Base-by-base conservation (phyloP, 2,888 invertebrate genomes). In the Melipona bicolor region DNA sequence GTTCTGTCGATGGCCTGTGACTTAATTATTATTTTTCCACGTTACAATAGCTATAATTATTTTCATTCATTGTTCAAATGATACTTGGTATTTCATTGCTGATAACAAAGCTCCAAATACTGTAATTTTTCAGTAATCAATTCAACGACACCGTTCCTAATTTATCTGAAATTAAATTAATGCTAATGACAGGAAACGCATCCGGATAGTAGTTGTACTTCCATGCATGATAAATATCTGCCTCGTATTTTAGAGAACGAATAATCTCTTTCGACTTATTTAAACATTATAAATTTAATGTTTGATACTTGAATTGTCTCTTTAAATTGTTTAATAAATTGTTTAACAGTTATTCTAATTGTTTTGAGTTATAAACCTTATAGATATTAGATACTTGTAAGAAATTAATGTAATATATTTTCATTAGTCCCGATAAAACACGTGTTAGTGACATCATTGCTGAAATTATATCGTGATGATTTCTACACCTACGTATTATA, bases 121-220 rank as follows among this genome's bases (percentile, higher is more conserved):
- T 50, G 27, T 13, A n/a, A 43, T 79, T 56, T 19, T 49, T 19
- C 67, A 43, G 17, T 15, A 24, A 36, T 3, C 43, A 61, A 62
- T 68, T 72, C 59, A 65, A 36, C 21, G 43, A 49, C 27, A 56
- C n/a, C 32, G 36, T 61, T 43, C 24, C 52, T 21, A 70, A 62
- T 70, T 64, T 79, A 62, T 80, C 82, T 64, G 59, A 72, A 67
- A 32, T 15, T 59, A 27, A 83, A 84, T 77, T 64, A 81, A 81
- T 76, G 69, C 56, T 71, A 79, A 68, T 56, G 74, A 76, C 85
- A 74, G 88, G 88, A 88, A 88, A 79, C 81, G 62, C 79, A 76
- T 87, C 88, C 88, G 88, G 88, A 70, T 54, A 54, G 68, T 67
- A 50, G n/a, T 17, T 84, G n/a, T 68, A 68, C 83, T 77, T 68